phyloP scores from a whole-genome alignment of 2,113 vertebrate genomes.

The Hippotragus niger region DNA sequence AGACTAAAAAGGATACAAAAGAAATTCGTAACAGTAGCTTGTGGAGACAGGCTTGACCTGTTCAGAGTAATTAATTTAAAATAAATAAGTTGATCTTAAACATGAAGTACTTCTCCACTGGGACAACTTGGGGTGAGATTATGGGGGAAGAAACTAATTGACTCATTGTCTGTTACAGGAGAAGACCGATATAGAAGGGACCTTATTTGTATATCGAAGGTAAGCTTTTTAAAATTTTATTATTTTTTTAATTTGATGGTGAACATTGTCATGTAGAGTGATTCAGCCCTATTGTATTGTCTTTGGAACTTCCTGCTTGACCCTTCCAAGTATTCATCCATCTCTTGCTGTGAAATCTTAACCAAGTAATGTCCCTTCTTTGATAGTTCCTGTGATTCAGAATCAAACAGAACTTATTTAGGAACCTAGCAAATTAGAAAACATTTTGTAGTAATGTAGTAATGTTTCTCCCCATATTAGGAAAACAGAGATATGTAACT shows the following conservation, averaged over 20 bases:
- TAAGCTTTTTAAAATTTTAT: constrained; percentile 72
- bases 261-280: neutral
- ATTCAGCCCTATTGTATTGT: neutral
- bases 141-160: neutral
- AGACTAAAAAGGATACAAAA: neutral
- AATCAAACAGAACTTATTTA: neutral
- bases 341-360: neutral
- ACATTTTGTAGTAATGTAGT: neutral
- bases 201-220: constrained; percentile 97
- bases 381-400: neutral
- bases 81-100: neutral
- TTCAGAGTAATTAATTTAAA: neutral
- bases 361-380: neutral
- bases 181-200: constrained; percentile 98
- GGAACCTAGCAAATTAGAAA: neutral
- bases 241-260: neutral
- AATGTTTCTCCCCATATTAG: neutral
- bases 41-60: neutral
- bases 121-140: neutral
- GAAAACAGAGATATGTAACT: neutral
- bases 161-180: constrained; percentile 84
- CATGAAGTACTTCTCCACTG: neutral
- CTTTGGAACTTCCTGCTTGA: neutral
- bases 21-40: neutral
- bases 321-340: neutral